Evolutionary conservation across 2,888 invertebrate genomes (phyloP).

Genomic region (Bedellia somnulentella): DNA sequence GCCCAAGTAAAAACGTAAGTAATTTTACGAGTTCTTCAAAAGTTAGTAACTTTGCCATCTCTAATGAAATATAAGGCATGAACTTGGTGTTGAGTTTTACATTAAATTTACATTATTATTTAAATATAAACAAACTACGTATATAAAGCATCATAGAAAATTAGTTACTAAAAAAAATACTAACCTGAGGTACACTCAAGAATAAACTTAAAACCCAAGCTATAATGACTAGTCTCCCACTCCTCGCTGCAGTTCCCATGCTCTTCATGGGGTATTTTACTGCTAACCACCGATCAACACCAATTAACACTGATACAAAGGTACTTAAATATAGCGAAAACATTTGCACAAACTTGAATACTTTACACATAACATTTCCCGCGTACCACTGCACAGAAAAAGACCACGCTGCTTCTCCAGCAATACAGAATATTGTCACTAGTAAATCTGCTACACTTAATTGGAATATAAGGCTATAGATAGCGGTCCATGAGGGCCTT

Average conservation of each 20-base stretch:
- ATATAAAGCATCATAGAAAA: too few relatives aligned
- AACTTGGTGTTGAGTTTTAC: too few relatives aligned
- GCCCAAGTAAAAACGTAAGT: too few relatives aligned
- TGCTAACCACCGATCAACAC: constrained; percentile 78
- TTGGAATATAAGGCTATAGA: constrained; percentile 78
- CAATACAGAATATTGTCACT: constrained; percentile 79
- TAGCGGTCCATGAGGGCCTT: constrained; percentile 68
- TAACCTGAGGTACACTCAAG: constrained; percentile 83
- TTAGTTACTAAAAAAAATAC: too few relatives aligned
- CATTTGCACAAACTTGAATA: constrained; percentile 81
- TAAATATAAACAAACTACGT: too few relatives aligned
- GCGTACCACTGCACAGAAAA: constrained; percentile 81
- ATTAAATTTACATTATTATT: too few relatives aligned
- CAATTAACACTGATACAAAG: constrained; percentile 79
- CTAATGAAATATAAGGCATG: too few relatives aligned
- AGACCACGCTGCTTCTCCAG: constrained; percentile 80
- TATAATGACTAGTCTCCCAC: constrained; percentile 66
- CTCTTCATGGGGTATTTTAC: constrained; percentile 79
- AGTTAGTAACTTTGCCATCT: too few relatives aligned
- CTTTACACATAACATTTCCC: constrained; percentile 74
- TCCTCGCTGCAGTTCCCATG: constrained; percentile 67
- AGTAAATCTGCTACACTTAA: constrained; percentile 81
- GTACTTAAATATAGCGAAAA: constrained; percentile 82
- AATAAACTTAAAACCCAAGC: constrained; percentile 75
- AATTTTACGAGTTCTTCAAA: too few relatives aligned